Base-by-base conservation (phyloP, 2,797 vertebrate species). In the Hippocampus kuda region DNA sequence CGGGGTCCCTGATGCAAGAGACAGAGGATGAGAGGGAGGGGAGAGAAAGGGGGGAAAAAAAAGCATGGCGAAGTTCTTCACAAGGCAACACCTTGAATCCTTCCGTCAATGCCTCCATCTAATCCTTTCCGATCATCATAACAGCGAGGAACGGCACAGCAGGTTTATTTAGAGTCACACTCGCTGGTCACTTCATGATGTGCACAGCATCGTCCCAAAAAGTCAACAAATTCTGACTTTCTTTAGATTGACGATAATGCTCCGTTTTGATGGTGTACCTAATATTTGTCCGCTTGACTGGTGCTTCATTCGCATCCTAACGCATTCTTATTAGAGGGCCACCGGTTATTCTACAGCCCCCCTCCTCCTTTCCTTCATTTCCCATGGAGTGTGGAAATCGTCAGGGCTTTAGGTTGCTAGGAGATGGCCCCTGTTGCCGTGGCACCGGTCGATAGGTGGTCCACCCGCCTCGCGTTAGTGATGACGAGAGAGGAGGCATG, bases 361-460 rank as follows among this genome's bases (percentile, higher is more conserved):
- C 70, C 41, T 15, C 78, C 73, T 79, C 69, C 42, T 72, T 66
- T 71, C 72, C 68, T 49, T 57, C 70, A 63, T 74, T 75, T 79
- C 77, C 78, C 81, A 18, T 18, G 26, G 73, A 77, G 75, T 72
- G 82, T 78, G 71, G 70, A 75, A 84, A 78, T 86, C 76, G 74
- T 87, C 87, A 88, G 88, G 85, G 87, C 86, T 89, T 88, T 82
- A 83, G 72, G 91, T 92, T 92, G 91, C 91, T 91, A 92, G 87
- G 91, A 89, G 90, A 92, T 91, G 89, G 85, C 81, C 88, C 42
- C 85, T 84, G 90, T 91, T 91, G 89, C 90, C 78, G 84, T 92
- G 90, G 89, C 73, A 77, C 66, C 84, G 77, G 91, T 91, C 81
- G 89, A 87, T 91, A 87, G 91, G 89, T 88, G 90, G 87, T 87